Base-by-base conservation (phyloP, 2,113 vertebrate species). In the Odocoileus hemionus region DNA sequence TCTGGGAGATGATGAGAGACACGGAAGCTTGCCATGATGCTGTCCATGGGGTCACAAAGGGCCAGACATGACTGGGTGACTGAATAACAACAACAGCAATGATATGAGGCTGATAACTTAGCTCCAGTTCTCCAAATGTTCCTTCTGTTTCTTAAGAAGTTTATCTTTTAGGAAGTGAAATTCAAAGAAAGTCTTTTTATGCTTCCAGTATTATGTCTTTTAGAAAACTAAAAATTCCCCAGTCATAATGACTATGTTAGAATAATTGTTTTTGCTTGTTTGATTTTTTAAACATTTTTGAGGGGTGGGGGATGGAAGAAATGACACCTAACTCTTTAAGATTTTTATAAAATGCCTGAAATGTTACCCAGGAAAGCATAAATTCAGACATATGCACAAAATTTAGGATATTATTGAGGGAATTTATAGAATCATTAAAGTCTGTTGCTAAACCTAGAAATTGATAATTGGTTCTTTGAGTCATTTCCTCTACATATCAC, bases 91-190 rank as follows among this genome's bases (percentile, higher is more conserved):
- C 28, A 64, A 67, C 61, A 61, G 6, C 28, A 61, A 7, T 1
- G 19, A 80, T 86, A 70, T 28, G 33, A 70, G 57, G 10, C 25
- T 79, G 67, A 83, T n/a, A 52, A 26, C 45, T 45, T 21, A 30
- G 2, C n/a, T 82, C 7, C 12, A 19, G 6, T 79, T 96, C 78
- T 47, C 36, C 94, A 58, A 93, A 60, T 95, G 64, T 33, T 54
- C 28, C 58, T 91, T 67, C 54, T 64, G 16, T 89, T 93, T 83
- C 57, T 82, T 90, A 89, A 80, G 30, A 95, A 93, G 23, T 89
- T 82, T 39, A 60, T 83, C 30, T 97, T 91, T 92, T 70, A 92
- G 89, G 58, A 83, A 82, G 5, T 57, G 7, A 95, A 95, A 64
- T 89, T 61, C 26, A 67, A 95, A 91, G 52, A 97, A 94, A 76